Evolutionary conservation across 2,888 invertebrate species (phyloP), one percentile per base, ranked within the genome.

Genomic region (Drosophila kanekoi): DNA sequence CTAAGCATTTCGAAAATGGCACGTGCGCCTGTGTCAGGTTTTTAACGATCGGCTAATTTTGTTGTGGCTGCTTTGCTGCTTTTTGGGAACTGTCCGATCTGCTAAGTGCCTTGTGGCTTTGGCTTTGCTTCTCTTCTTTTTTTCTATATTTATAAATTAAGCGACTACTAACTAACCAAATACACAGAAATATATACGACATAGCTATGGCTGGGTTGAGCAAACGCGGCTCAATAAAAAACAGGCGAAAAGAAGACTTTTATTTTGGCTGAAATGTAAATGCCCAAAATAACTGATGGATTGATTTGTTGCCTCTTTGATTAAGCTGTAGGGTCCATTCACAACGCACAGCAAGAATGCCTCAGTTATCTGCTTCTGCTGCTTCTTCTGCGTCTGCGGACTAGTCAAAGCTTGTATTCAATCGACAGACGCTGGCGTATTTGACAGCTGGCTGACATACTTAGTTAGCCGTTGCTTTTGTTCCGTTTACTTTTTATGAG

Each of bases 11-110:
- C 70, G 58, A 86, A 88, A 87, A 85, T 81, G 86, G 86, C 86
- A 86, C 86, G 86, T 86, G 86, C 87, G 89, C 69, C 75, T 88
- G 87, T 89, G 85, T 84, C 85, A 75, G 81, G 87, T 86, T 87
- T 86, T 86, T 88, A 84, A 84, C 89, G 89, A 86, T 81, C 79
- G 77, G 73, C 78, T 88, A 85, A 86, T 80, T 88, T 85, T 65
- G 68, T 66, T 63, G 67, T 52, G 20, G 58, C 43, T 45, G 52
- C 53, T 67, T 51, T 35, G 40, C 47, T 28, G 28, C 28, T 58
- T 49, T 63, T 52, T 71, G 65, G 69, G 53, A 54, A 60, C 63
- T 64, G 69, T 49, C 38, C 44, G 58, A 56, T 62, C 68, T 68
- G 81, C 68, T 73, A 74, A 78, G 70, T 78, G 79, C 63, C 75